Evolutionary conservation across 2,113 vertebrate species (phyloP).

Genomic region (Forbesichthys papilliferus): DNA sequence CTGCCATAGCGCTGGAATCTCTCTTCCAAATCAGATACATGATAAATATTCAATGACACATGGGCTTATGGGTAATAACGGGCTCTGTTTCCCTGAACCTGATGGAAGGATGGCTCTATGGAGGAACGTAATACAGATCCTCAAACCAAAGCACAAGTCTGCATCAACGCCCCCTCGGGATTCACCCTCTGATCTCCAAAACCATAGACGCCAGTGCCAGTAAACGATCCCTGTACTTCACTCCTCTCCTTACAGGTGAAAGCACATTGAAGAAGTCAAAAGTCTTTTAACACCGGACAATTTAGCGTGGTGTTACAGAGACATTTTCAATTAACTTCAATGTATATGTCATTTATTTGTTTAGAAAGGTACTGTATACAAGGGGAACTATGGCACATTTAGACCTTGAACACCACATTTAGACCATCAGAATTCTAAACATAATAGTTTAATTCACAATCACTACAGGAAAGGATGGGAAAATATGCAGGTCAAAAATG

Average conservation of each 20-base stretch:
- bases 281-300: slow-evolving; percentile 25
- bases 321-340: slow-evolving; percentile 16
- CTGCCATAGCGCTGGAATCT: slow-evolving; percentile 65
- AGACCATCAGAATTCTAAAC: too few relatives aligned
- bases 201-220: slow-evolving; percentile 63
- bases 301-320: slow-evolving; percentile 20
- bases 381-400: too few relatives aligned
- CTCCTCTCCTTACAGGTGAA: slow-evolving; percentile 66
- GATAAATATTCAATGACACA: slow-evolving; percentile 80
- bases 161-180: slow-evolving; percentile 66
- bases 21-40: slow-evolving; percentile 74
- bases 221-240: slow-evolving; percentile 60
- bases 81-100: slow-evolving; percentile 68
- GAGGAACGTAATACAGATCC: slow-evolving; percentile 69
- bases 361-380: background rate
- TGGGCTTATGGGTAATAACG: slow-evolving; percentile 72
- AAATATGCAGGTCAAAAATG: too few relatives aligned
- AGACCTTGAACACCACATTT: too few relatives aligned
- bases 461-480: too few relatives aligned
- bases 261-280: slow-evolving; percentile 30
- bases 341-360: background rate
- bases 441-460: too few relatives aligned
- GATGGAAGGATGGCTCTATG: slow-evolving; percentile 60
- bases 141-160: slow-evolving; percentile 67
- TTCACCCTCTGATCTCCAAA: slow-evolving; percentile 72